These are phyloP conservation scores for Eulemur macaco DNA, from an alignment of 2,113 vertebrate species.

Conservation along the genomic window DNA sequence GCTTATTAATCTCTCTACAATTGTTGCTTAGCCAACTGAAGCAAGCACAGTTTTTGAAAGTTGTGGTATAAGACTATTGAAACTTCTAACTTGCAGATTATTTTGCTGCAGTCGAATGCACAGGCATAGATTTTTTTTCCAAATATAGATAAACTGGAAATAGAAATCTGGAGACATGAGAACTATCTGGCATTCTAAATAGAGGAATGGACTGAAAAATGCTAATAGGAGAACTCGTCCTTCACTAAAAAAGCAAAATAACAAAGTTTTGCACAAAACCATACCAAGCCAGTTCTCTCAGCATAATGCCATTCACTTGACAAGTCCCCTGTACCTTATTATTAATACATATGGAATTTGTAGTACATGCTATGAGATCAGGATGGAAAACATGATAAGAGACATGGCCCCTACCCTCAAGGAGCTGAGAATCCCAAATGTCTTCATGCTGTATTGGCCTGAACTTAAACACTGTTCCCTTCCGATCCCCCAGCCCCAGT, in stretches of 20 bases:
- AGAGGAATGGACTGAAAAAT: conserved; percentile 22
- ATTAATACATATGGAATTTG: background rate
- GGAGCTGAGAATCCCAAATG: background rate
- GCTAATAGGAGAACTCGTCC: conserved; percentile 19
- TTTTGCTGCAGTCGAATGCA: conserved; percentile 29
- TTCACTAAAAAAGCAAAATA: conserved; percentile 47
- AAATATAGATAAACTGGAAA: conserved; percentile 60
- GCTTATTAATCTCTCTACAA: background rate
- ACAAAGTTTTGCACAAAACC: conserved; percentile 31
- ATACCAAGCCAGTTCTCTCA: background rate
- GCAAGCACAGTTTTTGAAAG: background rate
- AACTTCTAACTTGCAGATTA: conserved; percentile 14
- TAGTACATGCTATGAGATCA: background rate
- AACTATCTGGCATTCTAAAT: conserved; percentile 52
- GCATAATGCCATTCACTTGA: background rate
- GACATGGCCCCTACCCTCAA: background rate
- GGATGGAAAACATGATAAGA: background rate
- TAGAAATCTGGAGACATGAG: conserved; percentile 51
- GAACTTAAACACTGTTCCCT: background rate
- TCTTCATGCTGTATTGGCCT: background rate
- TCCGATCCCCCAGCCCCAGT: background rate
- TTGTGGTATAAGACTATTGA: background rate
- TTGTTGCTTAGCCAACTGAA: background rate
- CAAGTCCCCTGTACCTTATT: background rate
- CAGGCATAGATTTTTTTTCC: conserved; percentile 52